These are phyloP conservation scores for Rhagologus leucostigma DNA, from an alignment of 2,113 vertebrate species.

Conservation along the genomic window DNA sequence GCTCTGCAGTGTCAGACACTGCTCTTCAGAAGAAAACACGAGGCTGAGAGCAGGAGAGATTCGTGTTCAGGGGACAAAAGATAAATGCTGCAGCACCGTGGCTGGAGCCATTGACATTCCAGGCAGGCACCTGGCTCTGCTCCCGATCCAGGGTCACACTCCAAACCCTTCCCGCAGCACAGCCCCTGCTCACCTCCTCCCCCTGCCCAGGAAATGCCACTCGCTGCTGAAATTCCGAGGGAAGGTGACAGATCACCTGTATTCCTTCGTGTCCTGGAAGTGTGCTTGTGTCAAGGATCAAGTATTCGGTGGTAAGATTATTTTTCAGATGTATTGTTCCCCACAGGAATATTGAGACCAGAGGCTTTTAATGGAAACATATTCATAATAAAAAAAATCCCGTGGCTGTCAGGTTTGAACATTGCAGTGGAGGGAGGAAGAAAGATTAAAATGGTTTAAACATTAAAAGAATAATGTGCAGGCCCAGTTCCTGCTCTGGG, in stretches of 20 bases:
- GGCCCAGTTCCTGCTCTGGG: neutral
- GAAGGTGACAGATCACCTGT: neutral
- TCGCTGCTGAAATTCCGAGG: neutral
- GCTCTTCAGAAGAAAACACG: rapidly evolving
- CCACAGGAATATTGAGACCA: neutral
- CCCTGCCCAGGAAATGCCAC: neutral
- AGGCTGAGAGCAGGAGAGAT: neutral
- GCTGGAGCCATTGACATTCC: neutral
- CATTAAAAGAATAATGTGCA: rapidly evolving
- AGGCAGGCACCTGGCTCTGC: neutral
- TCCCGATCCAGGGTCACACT: neutral
- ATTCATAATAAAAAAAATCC: neutral
- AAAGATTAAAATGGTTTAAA: neutral
- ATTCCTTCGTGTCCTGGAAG: neutral
- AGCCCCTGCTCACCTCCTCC: neutral
- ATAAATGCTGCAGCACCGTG: rapidly evolving
- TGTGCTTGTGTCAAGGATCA: neutral
- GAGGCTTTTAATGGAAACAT: neutral
- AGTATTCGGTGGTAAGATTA: rapidly evolving
- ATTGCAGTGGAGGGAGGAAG: rapidly evolving
- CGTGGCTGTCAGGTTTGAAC: neutral
- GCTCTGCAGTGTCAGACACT: neutral
- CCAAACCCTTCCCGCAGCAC: neutral
- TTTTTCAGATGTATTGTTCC: neutral
- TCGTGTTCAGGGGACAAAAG: neutral